Conservation (phyloP, 2,113 vertebrate species). For the Argyrosomus japonicus region DNA sequence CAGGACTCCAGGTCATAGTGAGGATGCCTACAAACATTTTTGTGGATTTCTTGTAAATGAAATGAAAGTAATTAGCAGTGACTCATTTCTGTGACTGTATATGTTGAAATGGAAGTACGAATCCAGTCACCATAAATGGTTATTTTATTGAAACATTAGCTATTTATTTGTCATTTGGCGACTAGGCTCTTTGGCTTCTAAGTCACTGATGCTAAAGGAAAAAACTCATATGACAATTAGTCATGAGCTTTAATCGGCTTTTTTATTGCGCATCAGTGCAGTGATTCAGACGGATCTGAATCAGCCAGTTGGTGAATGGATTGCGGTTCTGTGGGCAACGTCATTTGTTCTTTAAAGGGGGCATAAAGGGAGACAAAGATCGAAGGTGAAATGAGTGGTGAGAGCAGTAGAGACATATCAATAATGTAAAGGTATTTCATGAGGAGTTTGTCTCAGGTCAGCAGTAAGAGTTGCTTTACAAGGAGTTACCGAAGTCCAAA, state of each 20-base stretch:
- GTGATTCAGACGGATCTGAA: constrained; percentile 17
- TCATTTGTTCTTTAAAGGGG: constrained; percentile 21
- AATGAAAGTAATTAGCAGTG: neutral
- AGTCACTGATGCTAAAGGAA: constrained; percentile 7
- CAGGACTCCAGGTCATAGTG: neutral
- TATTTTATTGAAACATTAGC: constrained; percentile 20
- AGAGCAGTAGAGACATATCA: constrained; percentile 27
- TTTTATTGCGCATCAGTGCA: constrained; percentile 24
- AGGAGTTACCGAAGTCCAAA: neutral
- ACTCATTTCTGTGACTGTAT: neutral
- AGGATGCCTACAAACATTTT: neutral
- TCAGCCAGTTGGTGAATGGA: constrained; percentile 12
- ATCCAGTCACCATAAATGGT: constrained; percentile 10
- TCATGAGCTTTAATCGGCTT: neutral
- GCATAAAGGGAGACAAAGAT: constrained; percentile 31
- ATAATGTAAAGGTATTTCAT: constrained; percentile 55
- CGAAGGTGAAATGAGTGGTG: constrained; percentile 5
- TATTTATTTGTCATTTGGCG: constrained; percentile 12
- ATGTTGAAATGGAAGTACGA: constrained; percentile 17
- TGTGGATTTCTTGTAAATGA: neutral
- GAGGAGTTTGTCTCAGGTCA: constrained; percentile 20
- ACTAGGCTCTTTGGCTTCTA: neutral
- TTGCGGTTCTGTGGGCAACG: neutral
- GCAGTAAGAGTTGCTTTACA: constrained; percentile 5
- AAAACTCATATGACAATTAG: constrained; percentile 20